Base-by-base conservation (phyloP, 2,797 vertebrate species). In the Silurus lanzhouensis region DNA sequence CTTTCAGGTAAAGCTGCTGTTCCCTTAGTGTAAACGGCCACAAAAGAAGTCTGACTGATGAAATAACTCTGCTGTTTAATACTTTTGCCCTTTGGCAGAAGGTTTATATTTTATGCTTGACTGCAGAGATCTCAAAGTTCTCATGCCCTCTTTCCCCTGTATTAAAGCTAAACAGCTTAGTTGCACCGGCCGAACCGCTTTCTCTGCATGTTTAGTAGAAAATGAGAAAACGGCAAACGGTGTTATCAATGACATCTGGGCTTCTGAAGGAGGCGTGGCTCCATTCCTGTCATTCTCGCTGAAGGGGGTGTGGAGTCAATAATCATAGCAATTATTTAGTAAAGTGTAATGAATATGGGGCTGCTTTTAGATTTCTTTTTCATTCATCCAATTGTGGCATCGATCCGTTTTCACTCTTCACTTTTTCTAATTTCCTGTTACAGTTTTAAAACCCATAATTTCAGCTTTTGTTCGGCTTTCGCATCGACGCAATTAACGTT, bases 31-130 rank as follows among this genome's bases (percentile, higher is more conserved):
- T 38, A 44, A 77, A 76, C 71, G 72, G n/a, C 44, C 71, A 38
- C 61, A 13, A 8, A 71, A 75, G 48, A 83, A 76, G 68, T 71
- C 70, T 68, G 15, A 81, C 70, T 58, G 76, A 71, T 83, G 82
- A 77, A 46, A 60, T 77, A 76, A 74, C 84, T 61, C 17, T 0
- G 79, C 77, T 83, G 81, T 85, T 64, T 44, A 87, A 70, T 76
- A 84, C 31, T 75, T 87, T 85, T 84, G 77, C 76, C 87, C 81
- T 79, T 71, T 22, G 44, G 88, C 70, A 83, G 22, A 86, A 66
- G 61, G 25, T 58, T 27, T 83, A 85, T 76, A 70, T 79, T 86
- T 77, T 75, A 64, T 70, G 76, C 46, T 64, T 88, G 82, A 72
- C 84, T 74, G 17, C 48, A 84, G 67, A 57, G 67, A 66, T 86